A percentile compares a stretch with the other conserved stretches of the same genome.
Evolutionary conservation across 1,140 invertebrate species (phyloP).

Genomic region (Rhopalosiphum maidis): DNA sequence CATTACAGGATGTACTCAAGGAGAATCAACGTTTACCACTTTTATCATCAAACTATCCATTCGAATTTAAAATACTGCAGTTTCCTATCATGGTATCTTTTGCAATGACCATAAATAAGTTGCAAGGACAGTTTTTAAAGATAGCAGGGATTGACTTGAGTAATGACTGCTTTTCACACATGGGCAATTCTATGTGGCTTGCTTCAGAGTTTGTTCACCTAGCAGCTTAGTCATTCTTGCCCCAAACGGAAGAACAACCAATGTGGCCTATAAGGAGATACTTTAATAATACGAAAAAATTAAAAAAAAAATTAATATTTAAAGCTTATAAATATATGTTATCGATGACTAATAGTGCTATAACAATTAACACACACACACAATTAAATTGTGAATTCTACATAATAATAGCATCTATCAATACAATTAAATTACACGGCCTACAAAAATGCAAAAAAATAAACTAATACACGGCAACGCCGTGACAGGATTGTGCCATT

Average conservation of each 20-base stretch:
- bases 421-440: background rate
- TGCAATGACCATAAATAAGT: background rate
- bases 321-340: background rate
- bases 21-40: too few relatives aligned
- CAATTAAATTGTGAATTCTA: background rate
- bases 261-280: background rate
- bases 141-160: too few relatives aligned
- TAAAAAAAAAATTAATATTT: background rate
- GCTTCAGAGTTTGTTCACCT: background rate
- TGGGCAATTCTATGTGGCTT: background rate
- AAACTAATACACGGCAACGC: background rate
- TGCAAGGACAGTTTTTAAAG: background rate
- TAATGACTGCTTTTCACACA: background rate
- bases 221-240: background rate
- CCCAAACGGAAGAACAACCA: background rate
- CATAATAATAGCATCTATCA: background rate
- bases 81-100: background rate
- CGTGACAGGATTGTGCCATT: too few relatives aligned
- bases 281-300: background rate
- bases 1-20: background rate
- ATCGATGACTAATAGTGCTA: background rate
- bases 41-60: background rate
- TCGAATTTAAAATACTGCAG: background rate
- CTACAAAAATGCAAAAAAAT: background rate
- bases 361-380: constrained; percentile 8